A percentile compares a stretch with the other conserved stretches of the same genome.
These are phyloP conservation scores for Grus americana DNA, from an alignment of 2,113 vertebrate genomes.

Conservation along the genomic window DNA sequence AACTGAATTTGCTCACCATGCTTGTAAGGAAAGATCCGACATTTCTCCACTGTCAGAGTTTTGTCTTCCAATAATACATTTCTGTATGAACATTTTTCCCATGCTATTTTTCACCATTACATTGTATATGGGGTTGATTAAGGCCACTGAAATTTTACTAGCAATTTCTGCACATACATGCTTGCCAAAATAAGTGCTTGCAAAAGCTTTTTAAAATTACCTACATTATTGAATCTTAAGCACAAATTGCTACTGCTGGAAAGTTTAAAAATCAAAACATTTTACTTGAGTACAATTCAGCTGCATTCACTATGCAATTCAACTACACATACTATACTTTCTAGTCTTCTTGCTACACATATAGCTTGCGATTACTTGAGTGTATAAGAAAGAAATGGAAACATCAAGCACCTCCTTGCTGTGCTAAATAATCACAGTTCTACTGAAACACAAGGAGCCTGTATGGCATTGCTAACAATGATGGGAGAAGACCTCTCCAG, in stretches of 20 bases:
- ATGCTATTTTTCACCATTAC: not conserved
- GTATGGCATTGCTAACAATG: not conserved
- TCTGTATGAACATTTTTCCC: not conserved
- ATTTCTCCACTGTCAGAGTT: not conserved
- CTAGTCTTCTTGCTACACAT: not conserved
- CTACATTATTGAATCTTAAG: not conserved
- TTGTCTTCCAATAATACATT: not conserved
- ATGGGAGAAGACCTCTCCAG: not conserved
- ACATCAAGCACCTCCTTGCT: not conserved
- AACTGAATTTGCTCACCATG: not conserved
- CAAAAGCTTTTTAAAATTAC: not conserved
- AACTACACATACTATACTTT: not conserved
- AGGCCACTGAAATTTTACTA: not conserved
- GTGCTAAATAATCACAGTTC: not conserved
- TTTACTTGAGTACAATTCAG: not conserved
- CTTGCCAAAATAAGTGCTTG: not conserved
- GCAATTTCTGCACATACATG: not conserved
- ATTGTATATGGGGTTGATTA: not conserved
- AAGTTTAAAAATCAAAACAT: not conserved
- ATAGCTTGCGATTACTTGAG: not conserved
- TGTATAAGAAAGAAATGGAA: not conserved
- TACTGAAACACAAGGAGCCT: not conserved
- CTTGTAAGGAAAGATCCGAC: not conserved
- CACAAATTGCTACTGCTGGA: constrained; percentile 2
- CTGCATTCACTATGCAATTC: not conserved